These are phyloP conservation scores for Pelodytes ibericus DNA, from an alignment of 2,797 vertebrate genomes.

Conservation along the genomic window DNA sequence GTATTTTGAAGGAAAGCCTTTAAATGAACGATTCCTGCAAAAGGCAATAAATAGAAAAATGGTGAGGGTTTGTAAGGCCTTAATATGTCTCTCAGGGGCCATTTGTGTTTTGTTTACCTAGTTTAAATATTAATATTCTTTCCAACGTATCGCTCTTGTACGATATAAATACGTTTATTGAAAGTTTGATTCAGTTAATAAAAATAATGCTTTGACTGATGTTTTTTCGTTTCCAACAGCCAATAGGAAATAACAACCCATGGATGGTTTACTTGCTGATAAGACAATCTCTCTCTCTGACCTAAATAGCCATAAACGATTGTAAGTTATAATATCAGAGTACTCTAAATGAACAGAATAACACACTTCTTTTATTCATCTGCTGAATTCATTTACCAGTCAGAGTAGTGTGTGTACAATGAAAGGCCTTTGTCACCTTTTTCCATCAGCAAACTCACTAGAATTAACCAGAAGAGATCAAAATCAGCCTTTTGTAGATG, in stretches of 20 bases:
- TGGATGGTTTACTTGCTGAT: neutral
- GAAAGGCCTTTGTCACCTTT: no score
- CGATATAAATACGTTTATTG: constrained; percentile 1
- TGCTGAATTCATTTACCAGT: no score
- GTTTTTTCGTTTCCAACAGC: neutral
- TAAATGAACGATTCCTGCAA: constrained; percentile 30
- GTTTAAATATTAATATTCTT: constrained; percentile 3
- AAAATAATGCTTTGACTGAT: neutral
- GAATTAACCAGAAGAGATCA: no score
- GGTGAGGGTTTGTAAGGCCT: constrained; percentile 56
- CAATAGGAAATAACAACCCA: neutral
- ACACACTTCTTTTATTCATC: no score
- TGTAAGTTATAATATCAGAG: no score
- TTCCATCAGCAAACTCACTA: no score
- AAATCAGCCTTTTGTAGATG: no score
- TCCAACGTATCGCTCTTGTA: neutral
- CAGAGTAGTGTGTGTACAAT: no score
- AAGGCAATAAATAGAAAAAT: constrained; percentile 62
- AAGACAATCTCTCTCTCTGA: neutral
- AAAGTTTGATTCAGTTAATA: constrained; percentile 15
- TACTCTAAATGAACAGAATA: no score
- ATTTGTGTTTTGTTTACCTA: constrained; percentile 37
- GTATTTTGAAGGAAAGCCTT: neutral
- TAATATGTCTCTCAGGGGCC: constrained; percentile 58
- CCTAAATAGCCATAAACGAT: neutral